These are phyloP conservation scores for Carduelis carduelis DNA, from an alignment of 2,797 vertebrate species.

Conservation along the genomic window DNA sequence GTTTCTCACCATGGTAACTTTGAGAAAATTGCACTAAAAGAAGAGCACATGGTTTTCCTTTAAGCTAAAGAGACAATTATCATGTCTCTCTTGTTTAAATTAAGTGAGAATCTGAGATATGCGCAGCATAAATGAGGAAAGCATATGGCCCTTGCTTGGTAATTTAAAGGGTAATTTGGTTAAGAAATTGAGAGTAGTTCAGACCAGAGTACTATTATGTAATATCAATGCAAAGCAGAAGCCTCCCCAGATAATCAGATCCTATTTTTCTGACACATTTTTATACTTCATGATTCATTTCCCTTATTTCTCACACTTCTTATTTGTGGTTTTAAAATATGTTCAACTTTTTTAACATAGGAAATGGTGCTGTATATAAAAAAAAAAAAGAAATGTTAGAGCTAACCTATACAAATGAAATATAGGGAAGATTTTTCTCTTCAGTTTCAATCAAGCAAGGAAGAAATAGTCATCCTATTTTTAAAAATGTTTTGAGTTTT, in stretches of 20 bases:
- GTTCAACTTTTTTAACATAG: background rate
- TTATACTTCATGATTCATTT: slow-evolving; percentile 35
- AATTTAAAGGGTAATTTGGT: slow-evolving; percentile 70
- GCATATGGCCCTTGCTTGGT: slow-evolving; percentile 59
- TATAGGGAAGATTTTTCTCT: background rate
- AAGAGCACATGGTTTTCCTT: slow-evolving; percentile 21
- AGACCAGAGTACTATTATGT: slow-evolving; percentile 39
- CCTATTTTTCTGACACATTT: slow-evolving; percentile 6
- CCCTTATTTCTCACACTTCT: background rate
- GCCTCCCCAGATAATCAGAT: slow-evolving; percentile 20
- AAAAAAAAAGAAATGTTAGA: background rate
- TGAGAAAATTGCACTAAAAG: slow-evolving; percentile 10
- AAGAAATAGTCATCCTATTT: background rate
- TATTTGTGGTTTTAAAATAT: slow-evolving; percentile 12
- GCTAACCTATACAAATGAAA: background rate
- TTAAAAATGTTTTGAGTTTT: background rate
- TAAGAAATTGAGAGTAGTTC: slow-evolving; percentile 59
- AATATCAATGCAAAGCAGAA: slow-evolving; percentile 64
- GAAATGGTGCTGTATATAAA: background rate
- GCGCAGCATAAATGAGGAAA: slow-evolving; percentile 51
- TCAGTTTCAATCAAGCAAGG: background rate
- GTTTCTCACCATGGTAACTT: slow-evolving; percentile 21
- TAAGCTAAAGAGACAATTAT: slow-evolving; percentile 49
- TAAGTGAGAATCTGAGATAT: slow-evolving; percentile 63
- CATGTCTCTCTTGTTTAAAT: slow-evolving; percentile 61